Percentiles rank a stretch among this genome's conserved stretches.
Evolutionary conservation across 2,888 invertebrate genomes (phyloP).

Genomic region (Deilephila porcellus): DNA sequence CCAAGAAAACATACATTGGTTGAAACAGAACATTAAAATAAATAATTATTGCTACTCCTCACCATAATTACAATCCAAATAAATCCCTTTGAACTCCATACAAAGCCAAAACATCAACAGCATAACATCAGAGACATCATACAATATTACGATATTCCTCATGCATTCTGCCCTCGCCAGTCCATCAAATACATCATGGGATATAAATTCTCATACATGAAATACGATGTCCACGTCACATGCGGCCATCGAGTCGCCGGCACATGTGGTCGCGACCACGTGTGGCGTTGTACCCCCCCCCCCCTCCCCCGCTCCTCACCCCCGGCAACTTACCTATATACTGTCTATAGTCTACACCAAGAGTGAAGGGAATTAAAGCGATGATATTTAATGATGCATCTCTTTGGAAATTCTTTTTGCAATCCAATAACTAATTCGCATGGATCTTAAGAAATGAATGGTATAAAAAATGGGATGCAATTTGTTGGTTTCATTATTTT

Average conservation of each 20-base stretch:
- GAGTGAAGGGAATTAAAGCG: no score
- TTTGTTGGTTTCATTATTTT: no score
- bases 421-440: no score
- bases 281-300: conserved; percentile 36
- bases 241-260: conserved; percentile 41
- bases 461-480: no score
- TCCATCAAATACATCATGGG: conserved; percentile 48
- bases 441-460: no score
- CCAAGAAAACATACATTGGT: background rate
- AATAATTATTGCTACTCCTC: background rate
- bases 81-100: background rate
- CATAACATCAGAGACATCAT: no score
- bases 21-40: background rate
- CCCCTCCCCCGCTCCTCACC: conserved; percentile 7
- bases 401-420: no score
- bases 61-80: background rate
- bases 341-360: no score
- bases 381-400: no score
- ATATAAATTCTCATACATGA: conserved; percentile 59
- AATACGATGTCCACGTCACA: conserved; percentile 48
- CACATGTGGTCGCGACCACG: conserved; percentile 50
- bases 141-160: background rate
- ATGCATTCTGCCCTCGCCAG: conserved; percentile 40
- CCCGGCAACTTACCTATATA: conserved; percentile 10
- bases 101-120: background rate